Evolutionary conservation across 2,113 vertebrate genomes (phyloP), one percentile per base, ranked within the genome.

Genomic region (Chaetorhynchus papuensis): DNA sequence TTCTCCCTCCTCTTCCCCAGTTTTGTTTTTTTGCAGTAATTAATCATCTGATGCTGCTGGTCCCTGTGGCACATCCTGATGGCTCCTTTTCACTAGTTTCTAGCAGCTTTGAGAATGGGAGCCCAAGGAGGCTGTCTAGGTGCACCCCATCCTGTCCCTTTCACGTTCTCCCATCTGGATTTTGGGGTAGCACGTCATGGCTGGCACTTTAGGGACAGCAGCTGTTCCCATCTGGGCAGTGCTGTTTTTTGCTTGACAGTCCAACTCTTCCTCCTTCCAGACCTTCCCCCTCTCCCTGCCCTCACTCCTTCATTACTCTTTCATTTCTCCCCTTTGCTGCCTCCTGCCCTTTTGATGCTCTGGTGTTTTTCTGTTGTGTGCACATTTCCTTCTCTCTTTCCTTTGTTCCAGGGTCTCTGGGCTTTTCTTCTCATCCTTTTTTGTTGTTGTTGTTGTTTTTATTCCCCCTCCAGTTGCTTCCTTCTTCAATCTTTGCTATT

Each of bases 1-100:
- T 47, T 83, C 76, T 47, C 27, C 77, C 75, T 60, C 45, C 37
- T 27, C 49, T 56, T 57, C 65, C n/a, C 79, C 86, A n/a, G 95
- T 97, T 93, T 86, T 35, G 44, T 49, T 97, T 82, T 93, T 59
- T 94, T 80, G 65, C 57, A 66, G 90, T 96, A 95, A 98, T 97
- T 97, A 97, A 97, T 97, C 97, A 94, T 91, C 60, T 89, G 92
- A 91, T 47, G 8, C 49, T 27, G 5, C 83, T 24, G 23, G n/a
- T 92, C 90, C 74, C 72, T 21, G 30, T 41, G 7, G 47, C 72
- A 79, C 20, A 7, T 59, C 80, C 47, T 0, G 0, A 33, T 0
- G 2, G 18, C 14, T 78, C n/a, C 27, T 79, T 33, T 70, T 30
- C 10, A 9, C 22, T 3, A 3, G 13, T 27, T 83, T 47, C 15